Evolutionary conservation across 1,140 invertebrate genomes (phyloP), one percentile per base, ranked within the genome.

Genomic region (Sarcophaga peregrina): DNA sequence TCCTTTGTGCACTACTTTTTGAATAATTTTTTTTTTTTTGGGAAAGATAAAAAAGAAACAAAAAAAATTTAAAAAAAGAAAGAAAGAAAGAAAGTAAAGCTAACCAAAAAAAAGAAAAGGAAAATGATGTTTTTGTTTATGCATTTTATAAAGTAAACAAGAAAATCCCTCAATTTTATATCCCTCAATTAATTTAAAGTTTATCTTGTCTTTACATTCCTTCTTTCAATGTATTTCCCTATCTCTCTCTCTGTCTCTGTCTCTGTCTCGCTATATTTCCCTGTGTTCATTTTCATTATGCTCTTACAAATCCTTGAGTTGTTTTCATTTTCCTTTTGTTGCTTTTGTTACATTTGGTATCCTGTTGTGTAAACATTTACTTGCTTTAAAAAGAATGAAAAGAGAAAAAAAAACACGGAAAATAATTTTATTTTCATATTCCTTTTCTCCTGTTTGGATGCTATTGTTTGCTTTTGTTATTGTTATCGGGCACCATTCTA

Each of bases 151-250:
- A 78, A 78, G 47, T 20, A 25, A 50, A 78, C 47, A 78, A 52
- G 75, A 78, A 78, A 78, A 78, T 76, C 74, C 74, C 47, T 76
- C 74, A 47, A 76, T 47, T 76, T 47, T 47, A 47, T 20, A 50
- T 48, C 48, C 75, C 15, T 78, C 75, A 78, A 78, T 78, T 78
- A 78, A 78, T 78, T 78, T 78, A 25, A 78, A 78, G 75, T 78
- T 78, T 78, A 68, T 68, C 62, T 68, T 68, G 62, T 68, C 62
- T 20, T 37, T 37, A 37, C 25, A 37, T 37, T 37, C 25, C 25
- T 37, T 37, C 62, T 4, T 8, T 68, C 62, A 20, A 20, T 20
- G 20, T 20, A 68, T 10, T 68, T 68, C 62, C 17, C 62, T 25
- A 68, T 68, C n/a, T 20, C 20, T 25, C 20, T 8, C 17, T 68